Evolutionary conservation across 2,888 invertebrate genomes (phyloP).

Genomic region (Tetragonula carbonaria): DNA sequence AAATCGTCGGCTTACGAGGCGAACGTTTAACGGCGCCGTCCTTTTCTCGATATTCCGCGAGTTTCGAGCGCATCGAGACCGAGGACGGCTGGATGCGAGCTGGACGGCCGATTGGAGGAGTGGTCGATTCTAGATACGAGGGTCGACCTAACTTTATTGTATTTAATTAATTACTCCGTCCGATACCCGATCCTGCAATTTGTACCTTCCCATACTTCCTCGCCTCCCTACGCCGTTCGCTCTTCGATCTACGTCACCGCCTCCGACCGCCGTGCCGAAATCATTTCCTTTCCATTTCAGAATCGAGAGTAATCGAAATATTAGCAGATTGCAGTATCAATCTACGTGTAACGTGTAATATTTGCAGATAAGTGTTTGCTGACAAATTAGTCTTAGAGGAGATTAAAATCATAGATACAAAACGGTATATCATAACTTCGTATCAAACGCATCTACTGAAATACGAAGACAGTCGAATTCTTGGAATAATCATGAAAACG

Average conservation of each 20-base stretch:
- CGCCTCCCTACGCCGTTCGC: slow-evolving; percentile 44
- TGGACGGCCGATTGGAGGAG: slow-evolving; percentile 75
- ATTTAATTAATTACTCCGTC: slow-evolving; percentile 80
- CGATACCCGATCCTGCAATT: slow-evolving; percentile 79
- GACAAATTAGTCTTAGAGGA: no score
- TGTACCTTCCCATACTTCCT: slow-evolving; percentile 68
- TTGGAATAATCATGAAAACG: background rate
- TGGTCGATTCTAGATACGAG: slow-evolving; percentile 80
- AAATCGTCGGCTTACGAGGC: slow-evolving; percentile 52
- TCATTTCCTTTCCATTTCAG: slow-evolving; percentile 31
- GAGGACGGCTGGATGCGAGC: slow-evolving; percentile 62
- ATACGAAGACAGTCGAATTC: background rate
- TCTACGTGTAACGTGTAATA: background rate
- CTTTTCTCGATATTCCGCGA: slow-evolving; percentile 64
- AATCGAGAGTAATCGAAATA: slow-evolving; percentile 20
- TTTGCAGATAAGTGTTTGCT: background rate
- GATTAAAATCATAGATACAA: no score
- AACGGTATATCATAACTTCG: background rate
- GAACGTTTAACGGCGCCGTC: slow-evolving; percentile 47
- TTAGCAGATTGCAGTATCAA: background rate
- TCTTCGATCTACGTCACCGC: slow-evolving; percentile 60
- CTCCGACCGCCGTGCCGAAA: slow-evolving; percentile 46
- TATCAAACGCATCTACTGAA: background rate
- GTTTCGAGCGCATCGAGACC: slow-evolving; percentile 64
- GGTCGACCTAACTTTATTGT: slow-evolving; percentile 79